Conservation (phyloP, 2,888 invertebrate species). For the Drosophila setosimentum region DNA sequence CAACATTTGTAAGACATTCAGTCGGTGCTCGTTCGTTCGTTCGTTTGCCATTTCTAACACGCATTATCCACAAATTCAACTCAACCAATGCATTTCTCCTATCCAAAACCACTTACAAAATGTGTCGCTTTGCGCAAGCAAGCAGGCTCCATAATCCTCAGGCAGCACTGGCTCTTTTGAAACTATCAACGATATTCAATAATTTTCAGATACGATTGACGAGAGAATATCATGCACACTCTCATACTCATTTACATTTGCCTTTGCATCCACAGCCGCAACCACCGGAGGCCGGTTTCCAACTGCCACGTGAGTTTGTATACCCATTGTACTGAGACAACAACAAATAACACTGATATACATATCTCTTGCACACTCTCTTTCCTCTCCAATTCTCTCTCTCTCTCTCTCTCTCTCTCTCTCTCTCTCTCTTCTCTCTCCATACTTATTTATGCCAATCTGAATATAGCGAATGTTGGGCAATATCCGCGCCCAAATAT, state of each 20-base stretch:
- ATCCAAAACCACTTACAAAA: conserved; percentile 48
- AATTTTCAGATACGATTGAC: conserved; percentile 94
- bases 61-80: conserved; percentile 51
- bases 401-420: conserved; percentile 13
- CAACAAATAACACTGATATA: conserved; percentile 35
- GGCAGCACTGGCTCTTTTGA: conserved; percentile 82
- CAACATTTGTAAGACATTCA: conserved; percentile 44
- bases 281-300: conserved; percentile 90
- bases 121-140: conserved; percentile 56
- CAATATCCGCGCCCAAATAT: conserved; percentile 86
- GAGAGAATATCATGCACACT: conserved; percentile 96
- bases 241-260: conserved; percentile 96
- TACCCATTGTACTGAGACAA: conserved; percentile 65
- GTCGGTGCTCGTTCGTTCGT: conserved; percentile 54
- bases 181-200: conserved; percentile 82
- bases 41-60: conserved; percentile 55
- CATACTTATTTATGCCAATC: conserved; percentile 1
- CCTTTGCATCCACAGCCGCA: conserved; percentile 92
- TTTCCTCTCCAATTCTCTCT: not conserved
- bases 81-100: conserved; percentile 37
- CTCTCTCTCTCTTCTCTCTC: conserved; percentile 7
- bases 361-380: conserved; percentile 20
- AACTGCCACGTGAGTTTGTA: conserved; percentile 87
- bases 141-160: conserved; percentile 54
- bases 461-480: conserved; percentile 84